Base-by-base conservation (phyloP, 1,140 invertebrate species). In the Drosophila pectinifera region DNA sequence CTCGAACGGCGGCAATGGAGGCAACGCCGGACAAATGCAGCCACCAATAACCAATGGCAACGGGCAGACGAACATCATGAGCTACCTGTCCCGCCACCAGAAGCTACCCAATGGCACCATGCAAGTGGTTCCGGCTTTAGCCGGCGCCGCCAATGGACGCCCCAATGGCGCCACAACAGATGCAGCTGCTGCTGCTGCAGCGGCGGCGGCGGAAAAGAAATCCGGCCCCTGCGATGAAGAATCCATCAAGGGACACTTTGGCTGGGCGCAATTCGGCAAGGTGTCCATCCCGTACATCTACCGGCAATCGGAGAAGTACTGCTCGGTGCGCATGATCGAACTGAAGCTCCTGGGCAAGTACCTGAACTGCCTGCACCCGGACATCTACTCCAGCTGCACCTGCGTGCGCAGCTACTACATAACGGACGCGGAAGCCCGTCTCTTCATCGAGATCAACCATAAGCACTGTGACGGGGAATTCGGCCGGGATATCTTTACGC, bases 381-480 rank as follows among this genome's bases (percentile, higher is more conserved):
- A 97, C 82, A 96, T 98, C 73, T 97, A 97, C 92, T 95, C 94
- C 73, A 94, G 93, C 58, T 98, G 97, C 92, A 97, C 97, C 2
- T 97, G 96, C 91, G 97, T 99, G 55, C 95, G 96, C 62, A 98
- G 97, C 93, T 98, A 98, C 92, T 98, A 97, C 91, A 98, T 98
- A 59, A 98, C 97, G 6, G 96, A 97, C 72, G 95, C 95, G 4
- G 98, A 99, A 93, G 96, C 97, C 46, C 95, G 96, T 68, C 93
- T 99, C 14, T 94, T 99, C 24, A 98, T 98, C 91, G 98, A 99
- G 92, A 98, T 99, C 68, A 99, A 99, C 93, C 93, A 95, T 31
- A 96, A 96, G 92, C 98, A 99, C 90, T 98, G 97, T 94, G 97
- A 98, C 80, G 95, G 94, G 73, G 95, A 97, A 78, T 99, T 97